These are phyloP conservation scores for Drosophila formosana DNA, from an alignment of 2,888 invertebrate species.

Conservation along the genomic window DNA sequence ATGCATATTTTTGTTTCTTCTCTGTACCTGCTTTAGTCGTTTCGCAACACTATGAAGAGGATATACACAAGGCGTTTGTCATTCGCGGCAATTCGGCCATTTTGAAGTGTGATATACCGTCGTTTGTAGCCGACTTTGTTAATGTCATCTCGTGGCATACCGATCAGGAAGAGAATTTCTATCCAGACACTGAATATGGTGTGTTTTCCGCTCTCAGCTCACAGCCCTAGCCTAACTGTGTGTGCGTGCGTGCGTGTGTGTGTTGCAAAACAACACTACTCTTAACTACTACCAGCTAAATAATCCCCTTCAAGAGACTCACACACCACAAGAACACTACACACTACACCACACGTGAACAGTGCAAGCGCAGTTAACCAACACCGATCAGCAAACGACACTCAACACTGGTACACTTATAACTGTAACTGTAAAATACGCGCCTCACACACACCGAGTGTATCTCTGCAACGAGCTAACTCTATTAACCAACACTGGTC, in stretches of 20 bases:
- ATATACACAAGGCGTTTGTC: slow-evolving; percentile 96
- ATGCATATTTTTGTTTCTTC: slow-evolving; percentile 33
- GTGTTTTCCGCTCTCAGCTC: slow-evolving; percentile 61
- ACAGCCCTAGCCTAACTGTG: slow-evolving; percentile 50
- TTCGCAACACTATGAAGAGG: slow-evolving; percentile 95
- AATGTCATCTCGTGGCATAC: slow-evolving; percentile 94
- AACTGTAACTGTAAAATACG: slow-evolving; percentile 70
- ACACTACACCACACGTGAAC: slow-evolving; percentile 40
- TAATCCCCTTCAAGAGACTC: background rate
- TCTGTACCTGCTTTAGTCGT: slow-evolving; percentile 88
- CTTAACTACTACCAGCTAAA: slow-evolving; percentile 54
- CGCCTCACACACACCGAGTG: slow-evolving; percentile 44
- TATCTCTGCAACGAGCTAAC: slow-evolving; percentile 52
- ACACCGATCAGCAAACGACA: slow-evolving; percentile 39
- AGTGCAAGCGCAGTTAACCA: slow-evolving; percentile 60
- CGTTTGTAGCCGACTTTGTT: slow-evolving; percentile 97
- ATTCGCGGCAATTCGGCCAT: slow-evolving; percentile 95
- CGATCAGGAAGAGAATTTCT: slow-evolving; percentile 86
- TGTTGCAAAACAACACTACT: slow-evolving; percentile 56
- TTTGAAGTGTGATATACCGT: slow-evolving; percentile 95
- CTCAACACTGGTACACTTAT: slow-evolving; percentile 55
- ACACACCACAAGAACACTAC: slow-evolving; percentile 34
- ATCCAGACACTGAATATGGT: slow-evolving; percentile 85
- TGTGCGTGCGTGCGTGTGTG: slow-evolving; percentile 52
- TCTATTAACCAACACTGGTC: slow-evolving; percentile 69